Evolutionary conservation across 2,113 vertebrate genomes (phyloP), one percentile per base, ranked within the genome.

Genomic region (Cyanoderma ruficeps): DNA sequence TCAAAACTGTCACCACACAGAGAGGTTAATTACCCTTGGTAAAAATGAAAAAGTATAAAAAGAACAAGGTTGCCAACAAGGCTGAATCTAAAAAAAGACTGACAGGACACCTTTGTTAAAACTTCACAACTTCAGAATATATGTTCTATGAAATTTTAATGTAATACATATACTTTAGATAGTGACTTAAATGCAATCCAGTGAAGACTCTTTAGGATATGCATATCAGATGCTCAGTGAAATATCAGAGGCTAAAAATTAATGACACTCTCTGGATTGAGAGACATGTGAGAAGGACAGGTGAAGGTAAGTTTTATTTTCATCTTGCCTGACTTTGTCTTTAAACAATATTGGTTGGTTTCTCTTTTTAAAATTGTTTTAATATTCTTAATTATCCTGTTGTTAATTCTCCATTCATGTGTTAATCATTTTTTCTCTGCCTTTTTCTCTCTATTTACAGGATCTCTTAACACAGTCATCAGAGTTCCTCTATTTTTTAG

Each of bases 21-120:
- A 86, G 80, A 97, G 64, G 76, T 77, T 97, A 96, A 95, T 96
- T 97, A 95, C 72, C 21, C 69, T 60, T 35, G 61, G 52, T 67
- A 39, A 94, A 96, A 96, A 91, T 67, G 44, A 89, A 92, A 96
- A 96, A 10, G n/a, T 75, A 77, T 50, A 33, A 89, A 92, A 93
- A 81, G 82, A 81, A 72, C 47, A 89, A 88, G 61, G 20, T 79
- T 97, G 71, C 37, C 41, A 71, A 65, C 69, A 96, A 70, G 71
- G 44, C 44, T 95, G 74, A 93, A 75, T 88, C 77, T 91, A 92
- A 71, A 95, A 89, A 87, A 94, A 87, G 27, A 90, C 31, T 75
- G 82, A 69, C 47, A 88, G 71, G 42, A 31, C 44, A 77, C 28
- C 49, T 94, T 70, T 68, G 35, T 78, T 81, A 59, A 92, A 95